These are phyloP conservation scores for Orthosia gracilis DNA, from an alignment of 2,888 invertebrate genomes.

Conservation along the genomic window DNA sequence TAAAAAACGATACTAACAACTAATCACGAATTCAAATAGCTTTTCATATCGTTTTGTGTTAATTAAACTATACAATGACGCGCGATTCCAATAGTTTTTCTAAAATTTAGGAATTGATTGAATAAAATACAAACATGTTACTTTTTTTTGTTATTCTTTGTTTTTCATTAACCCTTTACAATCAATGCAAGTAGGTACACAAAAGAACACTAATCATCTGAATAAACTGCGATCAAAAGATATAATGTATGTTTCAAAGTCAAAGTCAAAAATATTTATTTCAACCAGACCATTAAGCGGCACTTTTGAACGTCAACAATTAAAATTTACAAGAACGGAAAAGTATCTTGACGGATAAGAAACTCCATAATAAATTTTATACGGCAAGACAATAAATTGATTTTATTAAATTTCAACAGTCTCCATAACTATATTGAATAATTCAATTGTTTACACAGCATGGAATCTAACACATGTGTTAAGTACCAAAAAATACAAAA, in stretches of 20 bases:
- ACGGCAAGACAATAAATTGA: slow-evolving; percentile 3
- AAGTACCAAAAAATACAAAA: slow-evolving; percentile 14
- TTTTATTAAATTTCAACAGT: neutral
- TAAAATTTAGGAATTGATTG: neutral
- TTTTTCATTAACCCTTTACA: neutral
- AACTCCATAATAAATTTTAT: slow-evolving; percentile 10
- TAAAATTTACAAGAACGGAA: too few relatives aligned
- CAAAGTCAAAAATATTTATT: too few relatives aligned
- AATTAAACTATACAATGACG: slow-evolving; percentile 8
- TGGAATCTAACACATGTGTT: slow-evolving; percentile 21
- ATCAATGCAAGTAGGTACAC: neutral
- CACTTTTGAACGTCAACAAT: too few relatives aligned
- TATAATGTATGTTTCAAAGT: neutral
- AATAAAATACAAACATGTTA: neutral
- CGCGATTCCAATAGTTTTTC: neutral
- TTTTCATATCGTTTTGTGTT: slow-evolving; percentile 19
- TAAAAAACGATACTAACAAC: slow-evolving; percentile 28
- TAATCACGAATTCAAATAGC: slow-evolving; percentile 45
- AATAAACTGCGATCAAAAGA: neutral
- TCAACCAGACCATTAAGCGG: too few relatives aligned
- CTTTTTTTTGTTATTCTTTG: neutral
- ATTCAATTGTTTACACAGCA: slow-evolving; percentile 12
- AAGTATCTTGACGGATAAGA: too few relatives aligned
- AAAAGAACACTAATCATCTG: neutral
- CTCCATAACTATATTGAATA: neutral